phyloP scores from a whole-genome alignment of 2,797 vertebrate species.

The Onychomys torridus region DNA sequence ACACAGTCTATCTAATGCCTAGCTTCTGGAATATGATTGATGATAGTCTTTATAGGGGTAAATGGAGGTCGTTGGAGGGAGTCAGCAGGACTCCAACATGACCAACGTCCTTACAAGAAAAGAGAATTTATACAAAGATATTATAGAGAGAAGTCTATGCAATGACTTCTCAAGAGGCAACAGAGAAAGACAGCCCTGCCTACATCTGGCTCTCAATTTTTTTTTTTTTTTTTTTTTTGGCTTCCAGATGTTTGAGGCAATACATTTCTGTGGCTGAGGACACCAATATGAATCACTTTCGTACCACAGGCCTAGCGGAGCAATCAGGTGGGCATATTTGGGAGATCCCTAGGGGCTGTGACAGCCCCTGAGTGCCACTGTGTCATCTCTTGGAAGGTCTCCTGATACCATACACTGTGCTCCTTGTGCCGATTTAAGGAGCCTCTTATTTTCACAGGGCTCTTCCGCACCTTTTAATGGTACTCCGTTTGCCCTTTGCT shows the following conservation, averaged over 20 bases:
- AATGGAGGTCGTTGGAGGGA: neutral
- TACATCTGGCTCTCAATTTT: neutral
- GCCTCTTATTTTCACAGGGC: neutral
- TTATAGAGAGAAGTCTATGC: neutral
- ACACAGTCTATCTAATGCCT: neutral
- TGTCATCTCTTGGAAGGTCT: neutral
- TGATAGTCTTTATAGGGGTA: neutral
- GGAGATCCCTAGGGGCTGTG: neutral
- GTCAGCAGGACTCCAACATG: too few species aligned
- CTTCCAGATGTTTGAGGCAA: neutral
- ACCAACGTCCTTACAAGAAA: neutral
- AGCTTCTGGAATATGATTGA: neutral
- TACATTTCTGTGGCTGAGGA: neutral
- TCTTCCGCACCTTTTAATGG: neutral
- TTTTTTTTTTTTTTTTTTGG: neutral
- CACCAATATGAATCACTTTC: neutral
- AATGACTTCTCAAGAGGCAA: neutral
- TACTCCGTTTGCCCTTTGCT: neutral
- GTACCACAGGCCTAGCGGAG: neutral
- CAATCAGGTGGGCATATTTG: neutral
- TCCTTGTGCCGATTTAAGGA: neutral
- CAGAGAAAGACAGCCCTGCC: neutral
- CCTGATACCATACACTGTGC: neutral
- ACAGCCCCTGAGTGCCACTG: neutral
- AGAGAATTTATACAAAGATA: neutral